Conservation (phyloP, 2,113 vertebrate genomes). For the cat (Felis catus) region DNA sequence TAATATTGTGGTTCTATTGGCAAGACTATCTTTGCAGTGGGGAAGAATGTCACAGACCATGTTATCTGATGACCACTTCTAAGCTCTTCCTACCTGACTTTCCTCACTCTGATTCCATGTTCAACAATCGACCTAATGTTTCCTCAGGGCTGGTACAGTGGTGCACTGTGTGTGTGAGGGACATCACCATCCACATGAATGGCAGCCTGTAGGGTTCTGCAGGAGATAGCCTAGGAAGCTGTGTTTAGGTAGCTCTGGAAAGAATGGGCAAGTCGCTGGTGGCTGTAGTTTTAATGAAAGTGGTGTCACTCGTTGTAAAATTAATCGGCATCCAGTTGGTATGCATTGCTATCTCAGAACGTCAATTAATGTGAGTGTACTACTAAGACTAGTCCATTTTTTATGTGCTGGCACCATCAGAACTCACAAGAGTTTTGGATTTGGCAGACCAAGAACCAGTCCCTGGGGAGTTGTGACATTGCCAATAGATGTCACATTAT, state of each 20-base stretch:
- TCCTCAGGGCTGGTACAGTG: not conserved
- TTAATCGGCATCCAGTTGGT: not conserved
- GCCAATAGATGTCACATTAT: not conserved
- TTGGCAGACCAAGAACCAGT: not conserved
- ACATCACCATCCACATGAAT: not conserved
- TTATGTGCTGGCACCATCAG: not conserved
- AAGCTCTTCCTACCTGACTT: not conserved
- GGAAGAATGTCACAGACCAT: not conserved
- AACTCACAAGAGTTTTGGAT: not conserved
- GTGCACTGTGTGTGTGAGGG: not conserved
- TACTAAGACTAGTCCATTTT: not conserved
- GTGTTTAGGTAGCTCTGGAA: not conserved
- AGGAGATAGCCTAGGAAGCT: not conserved
- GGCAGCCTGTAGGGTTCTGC: not conserved
- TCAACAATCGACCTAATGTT: not conserved
- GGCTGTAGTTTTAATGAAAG: not conserved
- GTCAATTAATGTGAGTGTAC: not conserved
- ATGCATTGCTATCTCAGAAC: not conserved
- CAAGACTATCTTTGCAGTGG: not conserved
- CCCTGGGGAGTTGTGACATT: not conserved
- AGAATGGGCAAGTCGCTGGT: not conserved
- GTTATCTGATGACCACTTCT: not conserved
- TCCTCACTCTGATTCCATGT: not conserved
- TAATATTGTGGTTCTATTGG: not conserved
- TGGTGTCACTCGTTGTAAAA: not conserved